These are phyloP conservation scores for Dicyrtoma fusca DNA, from an alignment of 2,888 invertebrate genomes.

Conservation along the genomic window DNA sequence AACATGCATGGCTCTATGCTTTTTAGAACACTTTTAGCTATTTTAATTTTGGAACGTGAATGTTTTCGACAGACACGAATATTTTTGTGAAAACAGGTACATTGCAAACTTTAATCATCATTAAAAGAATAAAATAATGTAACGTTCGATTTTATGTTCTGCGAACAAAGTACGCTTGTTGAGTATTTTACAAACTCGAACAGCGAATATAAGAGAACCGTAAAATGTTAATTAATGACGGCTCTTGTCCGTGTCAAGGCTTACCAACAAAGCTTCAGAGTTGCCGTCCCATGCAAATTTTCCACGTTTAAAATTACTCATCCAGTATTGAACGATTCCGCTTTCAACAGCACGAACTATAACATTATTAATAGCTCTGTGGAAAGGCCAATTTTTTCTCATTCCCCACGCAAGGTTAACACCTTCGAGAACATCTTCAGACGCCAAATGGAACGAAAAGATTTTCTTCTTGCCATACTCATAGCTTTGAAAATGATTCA, in stretches of 20 bases:
- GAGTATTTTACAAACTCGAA: no score
- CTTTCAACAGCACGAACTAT: slow-evolving; percentile 45
- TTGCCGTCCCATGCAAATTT: slow-evolving; percentile 42
- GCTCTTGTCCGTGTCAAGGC: background rate
- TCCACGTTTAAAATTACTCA: slow-evolving; percentile 39
- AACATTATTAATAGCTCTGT: slow-evolving; percentile 38
- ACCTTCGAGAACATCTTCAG: slow-evolving; percentile 37
- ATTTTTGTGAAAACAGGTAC: no score
- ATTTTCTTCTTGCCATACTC: slow-evolving; percentile 32
- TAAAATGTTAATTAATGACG: background rate
- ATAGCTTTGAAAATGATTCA: slow-evolving; percentile 29
- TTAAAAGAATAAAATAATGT: no score
- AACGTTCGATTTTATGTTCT: no score
- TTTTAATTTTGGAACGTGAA: no score
- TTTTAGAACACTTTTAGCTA: no score
- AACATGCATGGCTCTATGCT: no score
- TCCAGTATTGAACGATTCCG: slow-evolving; percentile 45
- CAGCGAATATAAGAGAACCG: no score
- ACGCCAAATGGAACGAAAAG: slow-evolving; percentile 43
- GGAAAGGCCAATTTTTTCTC: slow-evolving; percentile 45
- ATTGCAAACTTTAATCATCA: no score
- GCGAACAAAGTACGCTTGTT: no score
- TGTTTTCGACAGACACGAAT: no score
- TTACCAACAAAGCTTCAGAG: slow-evolving; percentile 32
- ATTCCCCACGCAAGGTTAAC: slow-evolving; percentile 43